Conservation (phyloP, 2,888 invertebrate genomes). For the Drosophila mercatorum region DNA sequence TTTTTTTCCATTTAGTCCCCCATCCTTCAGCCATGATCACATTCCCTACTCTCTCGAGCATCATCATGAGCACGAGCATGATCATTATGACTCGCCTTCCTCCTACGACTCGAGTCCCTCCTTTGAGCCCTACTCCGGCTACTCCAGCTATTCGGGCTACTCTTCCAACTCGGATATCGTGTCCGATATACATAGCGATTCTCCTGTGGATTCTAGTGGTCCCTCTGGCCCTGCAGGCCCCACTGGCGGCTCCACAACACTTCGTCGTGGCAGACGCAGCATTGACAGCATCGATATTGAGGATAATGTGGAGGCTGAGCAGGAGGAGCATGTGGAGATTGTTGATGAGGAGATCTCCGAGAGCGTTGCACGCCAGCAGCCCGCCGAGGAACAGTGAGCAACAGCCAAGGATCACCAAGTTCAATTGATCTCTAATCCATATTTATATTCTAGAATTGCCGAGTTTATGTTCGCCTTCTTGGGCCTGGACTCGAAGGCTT, state of each 20-base stretch:
- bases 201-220: conserved; percentile 23
- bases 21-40: conserved; percentile 70
- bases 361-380: conserved; percentile 64
- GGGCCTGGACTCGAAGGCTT: conserved; percentile 83
- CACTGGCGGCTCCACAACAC: conserved; percentile 34
- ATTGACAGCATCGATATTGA: conserved; percentile 6
- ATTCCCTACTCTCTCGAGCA: conserved; percentile 66
- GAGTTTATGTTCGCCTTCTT: conserved; percentile 83
- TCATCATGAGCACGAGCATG: conserved; percentile 59
- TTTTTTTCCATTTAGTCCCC: conserved; percentile 54
- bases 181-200: conserved; percentile 58
- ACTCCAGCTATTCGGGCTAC: conserved; percentile 79
- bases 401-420: not conserved
- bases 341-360: conserved; percentile 66
- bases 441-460: conserved; percentile 73
- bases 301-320: conserved; percentile 22
- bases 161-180: conserved; percentile 68
- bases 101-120: conserved; percentile 66
- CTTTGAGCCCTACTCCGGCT: conserved; percentile 82
- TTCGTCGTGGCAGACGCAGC: conserved; percentile 67
- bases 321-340: conserved; percentile 56
- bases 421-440: not conserved
- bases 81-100: conserved; percentile 62
- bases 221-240: conserved; percentile 37
- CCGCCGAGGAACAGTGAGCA: conserved; percentile 80